Evolutionary conservation across 2,888 invertebrate genomes (phyloP).

Genomic region (Seira musarum): DNA sequence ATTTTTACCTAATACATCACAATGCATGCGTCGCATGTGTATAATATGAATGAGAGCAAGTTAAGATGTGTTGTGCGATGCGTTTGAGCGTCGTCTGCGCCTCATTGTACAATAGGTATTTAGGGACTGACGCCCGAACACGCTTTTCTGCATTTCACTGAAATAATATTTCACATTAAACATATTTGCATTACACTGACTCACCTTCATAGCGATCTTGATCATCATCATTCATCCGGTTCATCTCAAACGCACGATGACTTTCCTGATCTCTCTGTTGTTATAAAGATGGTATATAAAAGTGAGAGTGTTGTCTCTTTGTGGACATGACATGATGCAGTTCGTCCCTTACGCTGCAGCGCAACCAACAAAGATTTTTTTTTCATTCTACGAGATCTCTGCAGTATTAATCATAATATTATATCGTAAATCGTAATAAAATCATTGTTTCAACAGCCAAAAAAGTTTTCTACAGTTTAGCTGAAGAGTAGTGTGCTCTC

Average conservation of each 20-base stretch:
- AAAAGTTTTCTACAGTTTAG: neutral
- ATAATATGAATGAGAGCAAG: no score
- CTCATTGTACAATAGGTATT: neutral
- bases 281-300: slow-evolving; percentile 48
- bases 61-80: neutral
- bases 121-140: neutral
- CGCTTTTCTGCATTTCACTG: slow-evolving; percentile 21
- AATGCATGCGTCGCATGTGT: neutral
- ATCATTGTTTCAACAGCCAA: neutral
- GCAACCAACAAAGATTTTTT: no score
- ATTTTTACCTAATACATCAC: neutral
- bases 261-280: slow-evolving; percentile 25
- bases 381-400: neutral
- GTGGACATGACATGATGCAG: slow-evolving; percentile 39
- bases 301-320: slow-evolving; percentile 43
- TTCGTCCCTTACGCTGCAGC: neutral
- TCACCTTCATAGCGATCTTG: no score
- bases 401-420: neutral
- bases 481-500: no score
- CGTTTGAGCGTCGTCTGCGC: neutral
- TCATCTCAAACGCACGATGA: no score
- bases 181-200: neutral
- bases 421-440: neutral
- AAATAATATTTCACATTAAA: neutral
- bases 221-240: no score